Evolutionary conservation across 2,113 vertebrate species (phyloP).

Genomic region (Pluvialis apricaria): DNA sequence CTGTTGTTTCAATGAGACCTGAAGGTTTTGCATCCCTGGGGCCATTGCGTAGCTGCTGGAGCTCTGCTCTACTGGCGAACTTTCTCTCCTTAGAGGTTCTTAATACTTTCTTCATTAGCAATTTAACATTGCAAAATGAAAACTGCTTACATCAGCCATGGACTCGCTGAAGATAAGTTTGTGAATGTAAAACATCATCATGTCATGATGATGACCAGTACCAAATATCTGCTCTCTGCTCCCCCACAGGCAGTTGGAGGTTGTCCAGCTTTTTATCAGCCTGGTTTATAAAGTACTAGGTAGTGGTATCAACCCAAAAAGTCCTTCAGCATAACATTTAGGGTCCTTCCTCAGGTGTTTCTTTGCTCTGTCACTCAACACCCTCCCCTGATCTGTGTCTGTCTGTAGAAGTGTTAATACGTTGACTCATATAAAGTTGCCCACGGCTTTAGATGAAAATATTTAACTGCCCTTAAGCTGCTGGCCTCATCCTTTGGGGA

Average conservation of each 20-base stretch:
- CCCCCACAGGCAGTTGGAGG: neutral
- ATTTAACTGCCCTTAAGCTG: neutral
- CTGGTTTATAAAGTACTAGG: neutral
- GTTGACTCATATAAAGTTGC: neutral
- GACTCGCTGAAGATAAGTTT: neutral
- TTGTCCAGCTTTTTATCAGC: neutral
- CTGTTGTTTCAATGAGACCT: neutral
- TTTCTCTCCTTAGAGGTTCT: conserved; percentile 12
- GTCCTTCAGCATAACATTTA: neutral
- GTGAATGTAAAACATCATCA: neutral
- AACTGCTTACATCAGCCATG: neutral
- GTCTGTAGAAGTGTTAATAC: neutral
- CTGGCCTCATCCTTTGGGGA: neutral
- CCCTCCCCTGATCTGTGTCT: neutral
- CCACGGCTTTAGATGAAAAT: neutral
- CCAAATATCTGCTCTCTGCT: neutral
- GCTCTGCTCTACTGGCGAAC: neutral
- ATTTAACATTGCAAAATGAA: neutral
- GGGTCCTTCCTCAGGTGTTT: neutral
- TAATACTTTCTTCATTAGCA: conserved; percentile 20
- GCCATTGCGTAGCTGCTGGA: neutral
- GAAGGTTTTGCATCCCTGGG: neutral
- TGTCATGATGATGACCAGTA: neutral
- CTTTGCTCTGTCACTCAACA: neutral
- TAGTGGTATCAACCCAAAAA: neutral